Evolutionary conservation across 2,113 vertebrate species (phyloP), one percentile per base, ranked within the genome.

Genomic region (Rhea americana): DNA sequence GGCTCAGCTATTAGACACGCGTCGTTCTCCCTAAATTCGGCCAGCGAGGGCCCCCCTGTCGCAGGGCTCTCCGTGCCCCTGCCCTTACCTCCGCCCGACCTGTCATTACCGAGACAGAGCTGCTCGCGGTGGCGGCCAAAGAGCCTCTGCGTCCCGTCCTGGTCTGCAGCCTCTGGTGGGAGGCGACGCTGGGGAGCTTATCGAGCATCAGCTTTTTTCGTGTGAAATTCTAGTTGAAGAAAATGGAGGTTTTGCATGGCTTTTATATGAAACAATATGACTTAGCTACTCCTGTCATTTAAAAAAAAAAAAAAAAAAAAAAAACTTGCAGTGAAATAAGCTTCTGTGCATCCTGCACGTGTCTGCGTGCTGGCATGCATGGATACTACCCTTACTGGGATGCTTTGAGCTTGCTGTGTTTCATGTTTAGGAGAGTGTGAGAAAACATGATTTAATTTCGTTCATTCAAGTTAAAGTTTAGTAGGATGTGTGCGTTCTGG

Each of bases 381-480:
- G 0, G 53, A 0, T 55, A 17, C 81, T 61, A 43, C 30, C 37
- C 43, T 7, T 35, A 11, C 6, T 32, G 56, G 39, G 50, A 26
- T 28, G 73, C 61, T 48, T 14, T 1, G 4, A 70, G 41, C 37
- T 2, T n/a, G 41, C 59, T 86, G 7, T 17, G 78, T 73, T 82
- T 79, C 0, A 22, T 39, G 22, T 88, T 78, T 65, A 79, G 53
- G 26, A 78, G 87, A 79, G 24, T 62, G 82, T 72, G 74, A 79
- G 91, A 94, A 81, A 56, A 58, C 30, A 2, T 62, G 2, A 7
- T 79, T 93, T 88, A 81, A 73, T 82, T 79, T 28, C 13, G 5
- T 61, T 95, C 25, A 32, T 82, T 89, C 48, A 72, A 84, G 91
- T 87, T 91, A 56, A 95, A 91, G 84, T 94, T 95, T 70, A 90